Conservation (phyloP, 2,888 invertebrate genomes). For the Spisula subtruncata region DNA sequence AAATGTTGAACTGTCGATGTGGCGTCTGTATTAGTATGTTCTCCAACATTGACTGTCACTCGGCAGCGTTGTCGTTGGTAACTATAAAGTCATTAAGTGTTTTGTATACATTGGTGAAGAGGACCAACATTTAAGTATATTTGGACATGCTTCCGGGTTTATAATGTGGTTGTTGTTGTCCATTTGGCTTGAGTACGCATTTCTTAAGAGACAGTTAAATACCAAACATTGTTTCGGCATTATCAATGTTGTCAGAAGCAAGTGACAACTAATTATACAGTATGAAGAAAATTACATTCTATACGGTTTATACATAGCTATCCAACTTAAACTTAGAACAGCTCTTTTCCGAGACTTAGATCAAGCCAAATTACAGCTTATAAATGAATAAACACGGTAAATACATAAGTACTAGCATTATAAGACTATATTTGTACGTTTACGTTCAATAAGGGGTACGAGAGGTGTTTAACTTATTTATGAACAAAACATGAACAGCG, state of each 20-base stretch:
- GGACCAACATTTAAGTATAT: too few relatives aligned
- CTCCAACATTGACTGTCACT: neutral
- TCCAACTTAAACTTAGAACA: neutral
- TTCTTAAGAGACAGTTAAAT: neutral
- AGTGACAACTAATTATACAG: neutral
- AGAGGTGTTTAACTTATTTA: too few relatives aligned
- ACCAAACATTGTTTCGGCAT: neutral
- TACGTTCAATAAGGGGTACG: neutral
- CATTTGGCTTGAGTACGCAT: too few relatives aligned
- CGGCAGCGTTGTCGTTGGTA: neutral
- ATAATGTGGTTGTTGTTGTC: too few relatives aligned
- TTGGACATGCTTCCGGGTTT: too few relatives aligned
- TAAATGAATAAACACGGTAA: slow-evolving; percentile 8
- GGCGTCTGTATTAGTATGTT: neutral
- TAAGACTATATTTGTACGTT: neutral
- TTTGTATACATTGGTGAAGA: too few relatives aligned
- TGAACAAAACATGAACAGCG: too few relatives aligned
- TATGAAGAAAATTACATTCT: neutral
- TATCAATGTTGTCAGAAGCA: neutral
- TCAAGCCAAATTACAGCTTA: slow-evolving; percentile 11
- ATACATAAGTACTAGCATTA: slow-evolving; percentile 1
- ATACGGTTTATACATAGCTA: neutral
- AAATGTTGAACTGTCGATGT: neutral
- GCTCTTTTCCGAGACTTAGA: neutral
- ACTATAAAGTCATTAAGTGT: too few relatives aligned